Percentiles rank a stretch among this genome's conserved stretches.
These are phyloP conservation scores for Agrochola lychnidis DNA, from an alignment of 2,888 invertebrate genomes.

Conservation along the genomic window DNA sequence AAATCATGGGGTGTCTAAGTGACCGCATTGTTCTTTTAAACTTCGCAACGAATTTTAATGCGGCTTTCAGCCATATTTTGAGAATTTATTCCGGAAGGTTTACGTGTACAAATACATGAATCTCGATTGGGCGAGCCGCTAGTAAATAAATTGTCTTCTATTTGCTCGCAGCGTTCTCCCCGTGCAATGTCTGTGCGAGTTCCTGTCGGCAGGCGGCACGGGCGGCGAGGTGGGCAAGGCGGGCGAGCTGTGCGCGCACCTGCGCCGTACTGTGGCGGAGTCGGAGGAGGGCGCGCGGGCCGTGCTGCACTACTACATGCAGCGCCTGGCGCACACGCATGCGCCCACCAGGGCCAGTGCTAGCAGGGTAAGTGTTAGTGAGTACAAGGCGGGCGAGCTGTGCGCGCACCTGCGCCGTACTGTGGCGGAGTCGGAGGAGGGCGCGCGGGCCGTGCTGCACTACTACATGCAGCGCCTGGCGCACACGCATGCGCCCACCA, in stretches of 20 bases:
- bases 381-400: slow-evolving; percentile 92
- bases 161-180: slow-evolving; percentile 93
- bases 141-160: not conserved
- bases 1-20: too few species aligned
- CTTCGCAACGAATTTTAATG: too few species aligned
- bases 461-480: slow-evolving; percentile 96
- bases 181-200: slow-evolving; percentile 99
- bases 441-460: slow-evolving; percentile 96
- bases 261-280: slow-evolving; percentile 89
- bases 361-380: slow-evolving; percentile 80
- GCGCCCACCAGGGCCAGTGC: slow-evolving; percentile 95
- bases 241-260: slow-evolving; percentile 92
- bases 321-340: slow-evolving; percentile 95
- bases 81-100: too few species aligned
- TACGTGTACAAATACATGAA: too few species aligned
- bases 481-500: slow-evolving; percentile 94
- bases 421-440: slow-evolving; percentile 86
- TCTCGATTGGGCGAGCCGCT: not conserved
- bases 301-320: slow-evolving; percentile 96
- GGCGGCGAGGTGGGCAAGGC: slow-evolving; percentile 87
- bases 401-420: slow-evolving; percentile 90
- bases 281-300: slow-evolving; percentile 93
- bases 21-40: too few species aligned
- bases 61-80: too few species aligned
- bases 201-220: slow-evolving; percentile 92